Conservation (phyloP, 2,113 vertebrate species). For the Rhinoderma darwinii region DNA sequence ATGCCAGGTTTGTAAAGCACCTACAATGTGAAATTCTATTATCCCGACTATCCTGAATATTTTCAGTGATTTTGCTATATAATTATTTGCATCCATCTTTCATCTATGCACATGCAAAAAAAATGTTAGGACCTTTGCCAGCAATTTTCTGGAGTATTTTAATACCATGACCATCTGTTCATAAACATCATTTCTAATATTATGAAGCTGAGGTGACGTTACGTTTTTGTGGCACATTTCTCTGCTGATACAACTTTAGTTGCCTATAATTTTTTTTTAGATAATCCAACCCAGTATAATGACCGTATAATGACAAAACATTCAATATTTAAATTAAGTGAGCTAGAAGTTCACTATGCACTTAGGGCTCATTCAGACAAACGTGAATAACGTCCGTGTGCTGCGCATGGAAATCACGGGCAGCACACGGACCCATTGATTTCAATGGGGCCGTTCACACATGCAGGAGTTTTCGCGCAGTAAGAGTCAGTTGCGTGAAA, state of each 20-base stretch:
- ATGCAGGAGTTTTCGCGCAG: no score
- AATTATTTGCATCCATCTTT: constrained; percentile 61
- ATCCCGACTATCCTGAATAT: neutral
- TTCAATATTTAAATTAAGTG: neutral
- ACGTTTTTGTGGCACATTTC: neutral
- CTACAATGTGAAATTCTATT: neutral
- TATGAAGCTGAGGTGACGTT: constrained; percentile 5
- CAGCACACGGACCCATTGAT: no score
- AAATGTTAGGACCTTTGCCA: constrained; percentile 68
- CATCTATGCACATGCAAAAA: constrained; percentile 68
- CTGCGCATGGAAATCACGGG: no score
- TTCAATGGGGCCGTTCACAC: no score
- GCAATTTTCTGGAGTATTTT: constrained; percentile 70
- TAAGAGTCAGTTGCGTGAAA: no score
- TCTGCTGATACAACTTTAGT: neutral
- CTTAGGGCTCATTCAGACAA: no score
- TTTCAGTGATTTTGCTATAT: constrained; percentile 4
- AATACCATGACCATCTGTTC: constrained; percentile 75
- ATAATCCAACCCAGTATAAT: neutral
- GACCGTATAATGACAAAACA: neutral
- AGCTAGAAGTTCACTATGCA: neutral
- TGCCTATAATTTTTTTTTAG: neutral
- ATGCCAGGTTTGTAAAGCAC: no score
- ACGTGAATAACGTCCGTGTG: no score
- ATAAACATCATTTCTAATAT: constrained; percentile 67